Conservation (phyloP, 2,797 vertebrate species). For the Hoplostethus mediterraneus region DNA sequence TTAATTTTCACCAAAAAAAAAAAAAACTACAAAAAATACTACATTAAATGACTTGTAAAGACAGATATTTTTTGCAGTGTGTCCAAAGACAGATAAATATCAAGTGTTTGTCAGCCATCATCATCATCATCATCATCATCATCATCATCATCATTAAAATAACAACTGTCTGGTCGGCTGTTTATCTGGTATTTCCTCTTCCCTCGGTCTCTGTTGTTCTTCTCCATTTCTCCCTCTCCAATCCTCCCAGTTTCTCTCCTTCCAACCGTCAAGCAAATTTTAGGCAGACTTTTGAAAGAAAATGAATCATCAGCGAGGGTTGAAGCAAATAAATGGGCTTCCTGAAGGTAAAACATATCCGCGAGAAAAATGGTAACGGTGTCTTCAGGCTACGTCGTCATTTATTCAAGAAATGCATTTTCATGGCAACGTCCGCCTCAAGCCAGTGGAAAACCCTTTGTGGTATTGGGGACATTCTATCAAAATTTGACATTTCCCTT, state of each 20-base stretch:
- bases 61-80: background rate
- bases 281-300: conserved; percentile 8
- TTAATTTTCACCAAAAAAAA: background rate
- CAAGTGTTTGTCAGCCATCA: conserved; percentile 9
- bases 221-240: background rate
- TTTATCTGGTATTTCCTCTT: conserved; percentile 60
- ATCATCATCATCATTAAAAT: conserved; percentile 38
- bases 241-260: conserved; percentile 4
- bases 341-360: background rate
- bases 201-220: conserved; percentile 1
- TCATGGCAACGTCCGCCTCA: background rate
- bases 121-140: background rate
- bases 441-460: no score
- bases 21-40: background rate
- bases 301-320: background rate
- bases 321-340: no score
- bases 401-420: conserved; percentile 13
- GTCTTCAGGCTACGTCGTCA: background rate
- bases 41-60: no score
- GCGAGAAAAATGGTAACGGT: background rate
- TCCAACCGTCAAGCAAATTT: conserved; percentile 18
- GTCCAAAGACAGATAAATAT: conserved; percentile 16
- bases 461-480: no score
- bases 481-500: no score
- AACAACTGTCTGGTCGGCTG: conserved; percentile 24